Conservation (phyloP, 2,113 vertebrate genomes). For the Conger conger region DNA sequence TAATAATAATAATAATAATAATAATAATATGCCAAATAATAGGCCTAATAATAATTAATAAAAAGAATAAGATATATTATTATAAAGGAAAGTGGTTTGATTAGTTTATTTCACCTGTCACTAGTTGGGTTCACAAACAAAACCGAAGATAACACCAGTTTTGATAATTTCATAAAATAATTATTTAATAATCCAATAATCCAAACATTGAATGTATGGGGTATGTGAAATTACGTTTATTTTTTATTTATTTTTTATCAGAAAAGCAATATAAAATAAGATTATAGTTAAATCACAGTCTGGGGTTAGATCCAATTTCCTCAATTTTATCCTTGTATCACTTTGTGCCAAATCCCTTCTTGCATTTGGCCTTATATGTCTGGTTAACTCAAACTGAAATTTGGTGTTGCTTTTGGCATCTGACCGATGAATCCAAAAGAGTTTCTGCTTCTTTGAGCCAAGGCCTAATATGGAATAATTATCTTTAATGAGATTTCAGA, state of each 20-base stretch:
- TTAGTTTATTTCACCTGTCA: too few species aligned
- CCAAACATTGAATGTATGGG: neutral
- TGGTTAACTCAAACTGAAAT: constrained; percentile 26
- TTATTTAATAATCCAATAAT: neutral
- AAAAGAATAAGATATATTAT: too few species aligned
- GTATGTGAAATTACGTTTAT: too few species aligned
- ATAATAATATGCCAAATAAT: too few species aligned
- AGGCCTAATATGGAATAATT: constrained; percentile 23
- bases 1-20: too few species aligned
- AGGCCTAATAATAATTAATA: too few species aligned
- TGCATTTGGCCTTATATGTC: constrained; percentile 9
- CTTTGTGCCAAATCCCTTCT: neutral
- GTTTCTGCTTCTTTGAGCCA: neutral
- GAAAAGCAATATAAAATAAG: neutral
- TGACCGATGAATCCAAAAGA: neutral
- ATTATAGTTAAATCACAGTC: neutral
- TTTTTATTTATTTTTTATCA: neutral
- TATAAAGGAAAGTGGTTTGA: too few species aligned
- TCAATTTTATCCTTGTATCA: neutral
- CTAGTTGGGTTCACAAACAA: neutral
- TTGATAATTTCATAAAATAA: neutral
- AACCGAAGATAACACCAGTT: neutral
- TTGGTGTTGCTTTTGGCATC: constrained; percentile 27
- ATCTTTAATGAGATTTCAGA: constrained; percentile 26
- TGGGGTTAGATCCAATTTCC: neutral